These are phyloP conservation scores for Lingula anatina DNA, from an alignment of 2,888 invertebrate species.

Conservation along the genomic window DNA sequence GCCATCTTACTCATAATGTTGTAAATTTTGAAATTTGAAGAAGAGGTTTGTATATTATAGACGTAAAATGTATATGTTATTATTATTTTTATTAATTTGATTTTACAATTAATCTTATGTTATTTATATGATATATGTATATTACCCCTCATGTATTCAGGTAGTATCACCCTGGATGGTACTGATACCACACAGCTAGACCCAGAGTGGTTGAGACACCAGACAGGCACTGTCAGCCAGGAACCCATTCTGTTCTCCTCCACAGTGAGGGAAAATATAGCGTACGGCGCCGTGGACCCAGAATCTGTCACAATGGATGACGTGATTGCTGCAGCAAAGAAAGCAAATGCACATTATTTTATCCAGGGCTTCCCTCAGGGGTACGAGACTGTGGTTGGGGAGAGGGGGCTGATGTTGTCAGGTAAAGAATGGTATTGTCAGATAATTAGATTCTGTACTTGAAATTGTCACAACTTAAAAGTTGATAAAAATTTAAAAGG, in stretches of 20 bases:
- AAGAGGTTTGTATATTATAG: no score
- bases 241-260: conserved; percentile 91
- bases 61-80: no score
- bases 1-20: no score
- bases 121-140: no score
- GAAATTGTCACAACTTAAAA: background rate
- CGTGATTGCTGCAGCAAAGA: conserved; percentile 64
- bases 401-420: conserved; percentile 81
- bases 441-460: background rate
- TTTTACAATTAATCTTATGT: no score
- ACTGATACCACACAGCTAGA: conserved; percentile 70
- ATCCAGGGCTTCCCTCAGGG: conserved; percentile 64
- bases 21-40: no score
- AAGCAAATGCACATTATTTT: conserved; percentile 83
- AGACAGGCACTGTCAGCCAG: conserved; percentile 84
- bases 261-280: conserved; percentile 69
- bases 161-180: conserved; percentile 71
- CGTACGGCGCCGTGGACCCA: conserved; percentile 69
- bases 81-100: no score
- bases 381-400: conserved; percentile 81
- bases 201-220: conserved; percentile 76
- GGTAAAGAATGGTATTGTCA: conserved; percentile 58
- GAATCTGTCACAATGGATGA: conserved; percentile 57
- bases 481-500: background rate
- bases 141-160: no score